phyloP scores from a whole-genome alignment of 2,113 vertebrate genomes.

The Chinchilla lanigera region DNA sequence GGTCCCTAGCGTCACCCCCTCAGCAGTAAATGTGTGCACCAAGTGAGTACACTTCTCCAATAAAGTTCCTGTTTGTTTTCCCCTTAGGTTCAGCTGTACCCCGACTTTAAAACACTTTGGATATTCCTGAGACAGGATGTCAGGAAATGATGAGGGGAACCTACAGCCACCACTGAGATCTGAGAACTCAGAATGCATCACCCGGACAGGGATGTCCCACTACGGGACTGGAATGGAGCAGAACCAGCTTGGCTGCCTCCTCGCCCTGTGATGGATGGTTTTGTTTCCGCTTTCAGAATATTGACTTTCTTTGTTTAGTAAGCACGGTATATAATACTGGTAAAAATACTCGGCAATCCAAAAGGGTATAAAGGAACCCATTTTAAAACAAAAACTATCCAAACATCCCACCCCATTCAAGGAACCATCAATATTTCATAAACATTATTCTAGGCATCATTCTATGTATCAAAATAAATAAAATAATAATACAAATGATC shows the following conservation, averaged over 20 bases:
- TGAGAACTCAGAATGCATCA: rapidly evolving
- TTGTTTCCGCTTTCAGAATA: not conserved
- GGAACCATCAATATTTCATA: not conserved
- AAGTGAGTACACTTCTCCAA: too few species aligned
- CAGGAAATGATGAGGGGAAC: not conserved
- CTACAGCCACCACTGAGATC: not conserved
- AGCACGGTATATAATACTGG: not conserved
- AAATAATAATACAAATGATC: not conserved
- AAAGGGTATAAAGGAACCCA: not conserved
- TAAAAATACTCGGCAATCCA: not conserved
- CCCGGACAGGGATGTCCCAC: not conserved
- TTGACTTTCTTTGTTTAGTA: not conserved
- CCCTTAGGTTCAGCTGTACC: not conserved
- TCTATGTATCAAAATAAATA: not conserved
- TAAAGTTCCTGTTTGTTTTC: not conserved
- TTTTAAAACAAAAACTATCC: not conserved
- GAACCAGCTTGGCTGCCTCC: not conserved
- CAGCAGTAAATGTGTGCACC: too few species aligned
- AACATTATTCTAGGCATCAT: not conserved
- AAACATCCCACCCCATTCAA: not conserved
- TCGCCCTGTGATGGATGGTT: not conserved
- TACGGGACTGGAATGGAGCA: not conserved
- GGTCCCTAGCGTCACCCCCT: rapidly evolving
- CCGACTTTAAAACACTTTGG: not conserved
- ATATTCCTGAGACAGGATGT: not conserved